Evolutionary conservation across 2,113 vertebrate genomes (phyloP).

Genomic region (Mandrillus leucophaeus): DNA sequence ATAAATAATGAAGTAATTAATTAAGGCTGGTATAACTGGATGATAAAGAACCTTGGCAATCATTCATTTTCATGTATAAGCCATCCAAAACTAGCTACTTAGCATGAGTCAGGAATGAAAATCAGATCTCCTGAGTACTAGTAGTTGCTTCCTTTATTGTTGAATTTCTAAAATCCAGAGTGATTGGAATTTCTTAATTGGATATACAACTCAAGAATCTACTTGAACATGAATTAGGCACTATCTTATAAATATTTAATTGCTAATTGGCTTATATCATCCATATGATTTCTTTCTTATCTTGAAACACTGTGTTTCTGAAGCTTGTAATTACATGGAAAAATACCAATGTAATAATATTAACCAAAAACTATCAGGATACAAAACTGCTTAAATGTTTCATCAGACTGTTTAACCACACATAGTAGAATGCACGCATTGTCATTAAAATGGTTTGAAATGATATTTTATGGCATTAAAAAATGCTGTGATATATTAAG

Average conservation of each 20-base stretch:
- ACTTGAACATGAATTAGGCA: neutral
- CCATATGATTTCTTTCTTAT: neutral
- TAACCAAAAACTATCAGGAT: neutral
- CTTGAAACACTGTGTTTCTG: slow-evolving; percentile 16
- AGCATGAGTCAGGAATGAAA: neutral
- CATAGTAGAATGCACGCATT: neutral
- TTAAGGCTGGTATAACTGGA: neutral
- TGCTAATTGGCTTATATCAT: slow-evolving; percentile 13
- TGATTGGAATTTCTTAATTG: neutral
- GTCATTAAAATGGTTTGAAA: slow-evolving; percentile 2
- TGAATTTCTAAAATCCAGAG: slow-evolving; percentile 42
- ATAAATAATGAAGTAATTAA: neutral
- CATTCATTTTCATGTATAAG: neutral
- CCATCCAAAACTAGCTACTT: neutral
- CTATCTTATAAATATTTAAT: neutral
- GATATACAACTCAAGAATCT: slow-evolving; percentile 21
- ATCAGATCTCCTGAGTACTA: neutral
- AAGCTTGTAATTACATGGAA: neutral
- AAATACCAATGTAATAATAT: neutral
- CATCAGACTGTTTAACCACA: neutral
- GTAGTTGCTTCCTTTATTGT: neutral
- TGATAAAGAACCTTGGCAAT: neutral
- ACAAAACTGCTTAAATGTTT: slow-evolving; percentile 42
- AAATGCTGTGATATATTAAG: neutral
- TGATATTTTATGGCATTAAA: neutral